Conservation (phyloP, 2,888 invertebrate genomes). For the Cacoxenus indagator region DNA sequence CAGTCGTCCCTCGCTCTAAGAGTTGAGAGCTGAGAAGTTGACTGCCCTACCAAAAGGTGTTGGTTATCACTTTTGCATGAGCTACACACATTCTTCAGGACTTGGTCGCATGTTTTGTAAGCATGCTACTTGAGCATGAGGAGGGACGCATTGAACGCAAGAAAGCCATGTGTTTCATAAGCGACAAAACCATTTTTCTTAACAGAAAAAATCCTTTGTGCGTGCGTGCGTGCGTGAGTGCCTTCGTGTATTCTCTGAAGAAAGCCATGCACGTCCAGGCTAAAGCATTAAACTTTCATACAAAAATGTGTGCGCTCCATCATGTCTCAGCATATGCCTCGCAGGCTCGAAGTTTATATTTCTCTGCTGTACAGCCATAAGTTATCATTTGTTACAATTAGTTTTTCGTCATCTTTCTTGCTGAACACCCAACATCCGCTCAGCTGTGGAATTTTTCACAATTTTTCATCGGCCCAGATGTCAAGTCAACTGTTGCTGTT, state of each 20-base stretch:
- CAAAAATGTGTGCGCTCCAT: not conserved
- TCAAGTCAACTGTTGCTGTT: constrained; percentile 20
- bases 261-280: not conserved
- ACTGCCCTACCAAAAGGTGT: not conserved
- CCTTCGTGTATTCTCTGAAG: not conserved
- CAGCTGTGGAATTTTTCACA: not conserved
- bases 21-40: not conserved
- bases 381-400: constrained; percentile 22
- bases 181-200: not conserved
- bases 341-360: not conserved
- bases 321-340: not conserved
- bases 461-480: constrained; percentile 21
- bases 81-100: too few relatives aligned
- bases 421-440: too few relatives aligned
- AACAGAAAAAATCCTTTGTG: not conserved
- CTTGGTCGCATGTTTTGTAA: not conserved
- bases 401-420: constrained; percentile 12
- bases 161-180: not conserved
- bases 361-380: constrained; percentile 10
- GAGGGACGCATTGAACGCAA: not conserved
- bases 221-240: not conserved
- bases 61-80: not conserved
- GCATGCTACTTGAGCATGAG: not conserved
- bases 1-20: not conserved
- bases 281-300: not conserved